Base-by-base conservation (phyloP, 2,113 vertebrate genomes). In the Acrocephalus kingi region DNA sequence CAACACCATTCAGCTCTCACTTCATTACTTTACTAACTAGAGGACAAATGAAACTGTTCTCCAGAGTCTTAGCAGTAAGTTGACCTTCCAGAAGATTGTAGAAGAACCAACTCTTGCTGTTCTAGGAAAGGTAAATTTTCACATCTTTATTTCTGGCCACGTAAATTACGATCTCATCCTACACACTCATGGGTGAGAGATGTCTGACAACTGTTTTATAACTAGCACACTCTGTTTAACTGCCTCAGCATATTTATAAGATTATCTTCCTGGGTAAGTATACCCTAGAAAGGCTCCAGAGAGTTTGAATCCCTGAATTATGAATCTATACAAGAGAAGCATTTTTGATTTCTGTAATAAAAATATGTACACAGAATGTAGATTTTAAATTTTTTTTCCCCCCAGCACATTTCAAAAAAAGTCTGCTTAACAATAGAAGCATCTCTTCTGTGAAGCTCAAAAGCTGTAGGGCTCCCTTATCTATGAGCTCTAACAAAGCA, bases 111-210 rank as follows among this genome's bases (percentile, higher is more conserved):
- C 24, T 71, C 45, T 84, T 7, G 1, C 49, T 75, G 13, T 45
- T 92, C 18, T n/a, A 64, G 43, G 28, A 94, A 84, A 93, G 68
- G 79, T 48, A 77, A 46, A 78, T 86, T 89, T 88, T 88, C 45
- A 39, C 33, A 77, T 59, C 55, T 83, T 89, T 63, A 77, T 71
- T 58, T 27, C 28, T 15, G 80, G 39, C 30, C 59, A 87, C 22
- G 52, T 54, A 71, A 94, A 74, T 71, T 35, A 71, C 4, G 13
- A 63, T 55, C 56, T 92, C 55, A 77, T 80, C 67, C 88, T 73
- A 66, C 67, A 54, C 37, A 55, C 8, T 76, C 41, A 41, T 1
- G 3, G 41, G 39, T 55, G 63, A 79, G 48, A 84, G 69, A 84
- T 37, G 41, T 56, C 76, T 84, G 81, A 74, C 39, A 83, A 77